Evolutionary conservation across 1,140 invertebrate genomes (phyloP).

Genomic region (Halesus radiatus): DNA sequence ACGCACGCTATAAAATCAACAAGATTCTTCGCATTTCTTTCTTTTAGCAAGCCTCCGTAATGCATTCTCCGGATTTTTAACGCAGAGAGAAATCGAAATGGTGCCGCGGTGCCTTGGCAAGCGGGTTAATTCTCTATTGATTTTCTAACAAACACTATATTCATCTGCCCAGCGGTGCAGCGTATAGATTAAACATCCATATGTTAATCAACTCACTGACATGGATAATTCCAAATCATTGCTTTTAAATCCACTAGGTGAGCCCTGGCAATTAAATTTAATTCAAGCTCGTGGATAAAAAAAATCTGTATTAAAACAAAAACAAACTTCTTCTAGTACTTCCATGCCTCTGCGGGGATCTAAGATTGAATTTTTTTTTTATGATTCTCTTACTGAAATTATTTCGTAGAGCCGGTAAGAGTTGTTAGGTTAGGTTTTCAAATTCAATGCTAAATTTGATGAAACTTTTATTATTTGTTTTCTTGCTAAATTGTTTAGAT

Average conservation of each 20-base stretch:
- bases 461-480: too few relatives aligned
- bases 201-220: not conserved
- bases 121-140: constrained; percentile 46
- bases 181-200: not conserved
- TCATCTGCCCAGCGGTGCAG: not conserved
- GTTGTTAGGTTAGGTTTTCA: too few relatives aligned
- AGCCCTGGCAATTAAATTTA: too few relatives aligned
- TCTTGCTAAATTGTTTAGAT: too few relatives aligned
- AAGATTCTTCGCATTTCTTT: not conserved
- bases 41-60: not conserved
- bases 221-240: not conserved
- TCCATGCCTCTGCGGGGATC: too few relatives aligned
- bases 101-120: constrained; percentile 54
- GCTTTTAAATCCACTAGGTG: not conserved
- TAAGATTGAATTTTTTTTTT: too few relatives aligned
- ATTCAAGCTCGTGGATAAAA: too few relatives aligned
- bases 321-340: too few relatives aligned
- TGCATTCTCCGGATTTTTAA: not conserved
- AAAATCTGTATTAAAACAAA: too few relatives aligned
- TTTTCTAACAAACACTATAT: constrained; percentile 18
- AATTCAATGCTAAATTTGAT: too few relatives aligned
- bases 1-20: not conserved
- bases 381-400: too few relatives aligned
- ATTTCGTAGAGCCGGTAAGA: too few relatives aligned
- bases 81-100: constrained; percentile 51